phyloP scores from a whole-genome alignment of 2,797 vertebrate species.

The Todus mexicanus region DNA sequence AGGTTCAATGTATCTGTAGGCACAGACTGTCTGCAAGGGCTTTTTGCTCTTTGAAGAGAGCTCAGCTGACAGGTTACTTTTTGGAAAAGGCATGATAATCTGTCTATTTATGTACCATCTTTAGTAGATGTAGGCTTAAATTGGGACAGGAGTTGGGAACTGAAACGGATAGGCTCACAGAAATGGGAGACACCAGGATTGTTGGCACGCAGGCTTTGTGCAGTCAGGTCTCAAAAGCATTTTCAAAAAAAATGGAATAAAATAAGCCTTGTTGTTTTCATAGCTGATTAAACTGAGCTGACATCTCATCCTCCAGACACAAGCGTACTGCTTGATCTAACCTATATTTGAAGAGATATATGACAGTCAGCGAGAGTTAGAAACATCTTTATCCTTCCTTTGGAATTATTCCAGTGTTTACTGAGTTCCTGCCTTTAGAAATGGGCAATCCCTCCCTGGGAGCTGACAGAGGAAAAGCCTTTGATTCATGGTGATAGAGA shows the following conservation, averaged over 20 bases:
- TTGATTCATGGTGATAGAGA: neutral
- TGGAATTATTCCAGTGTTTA: neutral
- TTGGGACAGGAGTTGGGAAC: neutral
- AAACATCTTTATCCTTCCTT: neutral
- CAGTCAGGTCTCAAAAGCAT: neutral
- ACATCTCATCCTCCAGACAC: neutral
- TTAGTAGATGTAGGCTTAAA: neutral
- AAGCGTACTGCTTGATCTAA: neutral
- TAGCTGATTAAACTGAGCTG: neutral
- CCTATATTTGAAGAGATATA: neutral
- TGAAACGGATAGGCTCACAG: neutral
- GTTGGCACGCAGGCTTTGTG: neutral
- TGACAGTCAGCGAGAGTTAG: neutral
- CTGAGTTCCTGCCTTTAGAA: neutral
- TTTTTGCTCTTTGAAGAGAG: slow-evolving; percentile 20
- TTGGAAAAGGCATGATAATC: neutral
- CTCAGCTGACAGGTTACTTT: slow-evolving; percentile 34
- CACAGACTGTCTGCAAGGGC: slow-evolving; percentile 4
- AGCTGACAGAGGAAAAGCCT: neutral
- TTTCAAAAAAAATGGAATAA: neutral
- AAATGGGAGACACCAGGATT: neutral
- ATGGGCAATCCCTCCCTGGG: neutral
- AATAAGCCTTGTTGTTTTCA: neutral
- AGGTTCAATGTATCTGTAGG: neutral
- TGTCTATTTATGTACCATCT: neutral